Conservation (phyloP, 2,888 invertebrate species). For the Tridacna gigas region DNA sequence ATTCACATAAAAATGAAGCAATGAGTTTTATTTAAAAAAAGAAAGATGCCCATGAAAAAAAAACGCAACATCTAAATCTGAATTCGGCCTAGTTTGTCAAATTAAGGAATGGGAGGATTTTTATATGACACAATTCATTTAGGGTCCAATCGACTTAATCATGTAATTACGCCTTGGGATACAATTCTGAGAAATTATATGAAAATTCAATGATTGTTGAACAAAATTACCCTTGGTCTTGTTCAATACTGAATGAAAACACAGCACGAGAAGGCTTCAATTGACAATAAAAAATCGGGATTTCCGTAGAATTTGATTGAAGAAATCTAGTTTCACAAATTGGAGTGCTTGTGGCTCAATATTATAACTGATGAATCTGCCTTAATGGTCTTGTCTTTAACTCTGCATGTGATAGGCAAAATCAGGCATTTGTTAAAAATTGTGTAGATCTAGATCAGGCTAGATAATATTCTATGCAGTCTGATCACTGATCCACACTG, state of each 20-base stretch:
- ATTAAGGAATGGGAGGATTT: background rate
- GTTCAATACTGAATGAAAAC: conserved; percentile 18
- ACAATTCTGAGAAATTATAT: conserved; percentile 63
- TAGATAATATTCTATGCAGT: background rate
- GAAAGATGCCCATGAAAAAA: too few species aligned
- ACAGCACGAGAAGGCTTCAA: background rate
- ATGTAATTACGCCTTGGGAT: conserved; percentile 62
- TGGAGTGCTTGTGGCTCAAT: background rate
- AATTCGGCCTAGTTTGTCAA: too few species aligned
- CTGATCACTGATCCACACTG: too few species aligned
- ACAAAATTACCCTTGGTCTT: conserved; percentile 44
- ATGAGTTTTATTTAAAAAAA: too few species aligned
- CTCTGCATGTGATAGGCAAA: background rate
- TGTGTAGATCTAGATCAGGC: background rate
- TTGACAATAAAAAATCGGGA: background rate
- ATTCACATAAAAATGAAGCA: too few species aligned
- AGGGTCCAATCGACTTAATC: conserved; percentile 59
- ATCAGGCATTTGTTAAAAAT: background rate
- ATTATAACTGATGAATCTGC: background rate
- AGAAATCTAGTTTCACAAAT: background rate
- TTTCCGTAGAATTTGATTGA: background rate
- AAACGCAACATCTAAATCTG: too few species aligned
- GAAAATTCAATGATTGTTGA: conserved; percentile 65
- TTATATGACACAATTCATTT: conserved; percentile 3
- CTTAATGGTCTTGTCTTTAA: background rate